Evolutionary conservation across 2,113 vertebrate species (phyloP).

Genomic region (Pavo muticus): DNA sequence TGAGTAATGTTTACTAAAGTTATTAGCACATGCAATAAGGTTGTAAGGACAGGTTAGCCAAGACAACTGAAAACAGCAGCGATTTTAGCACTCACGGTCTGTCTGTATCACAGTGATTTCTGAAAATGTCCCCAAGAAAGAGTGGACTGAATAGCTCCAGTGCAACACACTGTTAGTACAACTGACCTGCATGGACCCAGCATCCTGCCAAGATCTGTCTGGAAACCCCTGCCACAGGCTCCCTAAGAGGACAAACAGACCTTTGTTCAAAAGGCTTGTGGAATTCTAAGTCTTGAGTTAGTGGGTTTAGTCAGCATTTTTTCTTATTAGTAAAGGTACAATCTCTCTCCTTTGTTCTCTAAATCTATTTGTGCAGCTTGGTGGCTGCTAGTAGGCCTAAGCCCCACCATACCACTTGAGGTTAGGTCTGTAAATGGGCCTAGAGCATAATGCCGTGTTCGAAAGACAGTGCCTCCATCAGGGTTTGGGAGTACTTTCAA

Average conservation of each 20-base stretch:
- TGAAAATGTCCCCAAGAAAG: neutral
- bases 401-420: neutral
- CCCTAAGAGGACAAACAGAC: neutral
- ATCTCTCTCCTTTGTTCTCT: neutral
- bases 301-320: neutral
- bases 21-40: neutral
- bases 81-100: neutral
- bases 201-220: neutral
- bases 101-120: neutral
- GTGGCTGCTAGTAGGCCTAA: neutral
- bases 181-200: neutral
- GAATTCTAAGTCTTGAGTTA: neutral
- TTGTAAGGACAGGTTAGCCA: neutral
- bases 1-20: neutral
- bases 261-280: neutral
- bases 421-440: neutral
- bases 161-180: accelerated
- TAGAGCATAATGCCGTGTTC: neutral
- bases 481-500: neutral
- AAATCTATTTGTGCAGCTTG: neutral
- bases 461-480: neutral
- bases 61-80: neutral
- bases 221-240: neutral
- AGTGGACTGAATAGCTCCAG: accelerated
- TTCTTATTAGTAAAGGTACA: neutral